Evolutionary conservation across 2,113 vertebrate genomes (phyloP).

Genomic region (Myotis lucifugus): DNA sequence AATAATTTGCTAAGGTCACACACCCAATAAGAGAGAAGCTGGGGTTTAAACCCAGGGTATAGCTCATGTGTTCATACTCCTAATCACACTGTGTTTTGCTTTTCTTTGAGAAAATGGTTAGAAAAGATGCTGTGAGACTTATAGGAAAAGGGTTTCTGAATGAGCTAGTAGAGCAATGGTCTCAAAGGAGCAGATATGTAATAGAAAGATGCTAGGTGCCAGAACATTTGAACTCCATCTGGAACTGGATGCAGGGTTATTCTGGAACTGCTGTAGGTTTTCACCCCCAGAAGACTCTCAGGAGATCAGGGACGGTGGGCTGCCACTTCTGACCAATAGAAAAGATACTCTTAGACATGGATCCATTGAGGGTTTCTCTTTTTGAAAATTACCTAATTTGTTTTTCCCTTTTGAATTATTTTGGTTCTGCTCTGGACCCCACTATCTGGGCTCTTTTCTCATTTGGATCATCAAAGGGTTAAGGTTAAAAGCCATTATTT

Average conservation of each 20-base stretch:
- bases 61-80: not conserved
- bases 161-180: not conserved
- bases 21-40: not conserved
- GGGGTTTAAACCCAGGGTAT: not conserved
- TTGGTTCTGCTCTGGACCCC: not conserved
- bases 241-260: not conserved
- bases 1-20: not conserved
- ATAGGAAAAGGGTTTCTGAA: not conserved
- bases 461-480: not conserved
- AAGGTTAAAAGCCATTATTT: constrained; percentile 37
- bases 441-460: not conserved
- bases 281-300: not conserved
- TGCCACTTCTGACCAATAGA: not conserved
- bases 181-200: not conserved
- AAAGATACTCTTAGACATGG: not conserved
- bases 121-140: not conserved
- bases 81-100: not conserved
- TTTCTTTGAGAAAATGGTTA: not conserved
- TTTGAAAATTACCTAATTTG: not conserved
- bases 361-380: not conserved
- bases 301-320: not conserved
- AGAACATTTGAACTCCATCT: not conserved
- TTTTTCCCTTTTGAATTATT: not conserved
- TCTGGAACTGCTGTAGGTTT: not conserved
- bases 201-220: not conserved